Conservation (phyloP, 2,888 invertebrate genomes). For the Tolmerus cingulatus region DNA sequence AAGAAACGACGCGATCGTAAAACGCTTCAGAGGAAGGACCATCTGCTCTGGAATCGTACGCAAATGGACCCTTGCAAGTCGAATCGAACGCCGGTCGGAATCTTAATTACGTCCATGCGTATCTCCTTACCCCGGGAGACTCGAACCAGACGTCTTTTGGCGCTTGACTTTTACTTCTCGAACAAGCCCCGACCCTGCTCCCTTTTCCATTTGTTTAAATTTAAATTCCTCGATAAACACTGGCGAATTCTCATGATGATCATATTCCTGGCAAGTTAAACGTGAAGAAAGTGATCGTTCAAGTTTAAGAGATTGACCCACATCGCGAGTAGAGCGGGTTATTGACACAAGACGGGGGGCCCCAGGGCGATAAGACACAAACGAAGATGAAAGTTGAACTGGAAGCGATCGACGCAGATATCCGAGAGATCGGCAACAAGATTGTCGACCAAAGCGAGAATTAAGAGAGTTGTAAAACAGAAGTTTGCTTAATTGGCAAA, state of each 20-base stretch:
- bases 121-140: neutral
- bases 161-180: neutral
- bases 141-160: neutral
- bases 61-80: neutral
- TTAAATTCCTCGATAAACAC: neutral
- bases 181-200: neutral
- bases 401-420: neutral
- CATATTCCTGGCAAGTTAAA: neutral
- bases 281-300: constrained; percentile 15
- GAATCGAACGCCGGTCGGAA: neutral
- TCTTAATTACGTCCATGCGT: neutral
- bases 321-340: neutral
- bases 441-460: neutral
- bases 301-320: constrained; percentile 16
- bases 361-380: neutral
- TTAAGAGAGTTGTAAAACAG: neutral
- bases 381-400: constrained; percentile 27
- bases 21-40: neutral
- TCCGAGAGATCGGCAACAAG: neutral
- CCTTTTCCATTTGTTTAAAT: neutral
- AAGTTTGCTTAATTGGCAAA: neutral
- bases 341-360: constrained; percentile 4
- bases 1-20: neutral
- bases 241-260: neutral
- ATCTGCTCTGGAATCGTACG: neutral